These are phyloP conservation scores for Sakesphorus luctuosus DNA, from an alignment of 2,113 vertebrate genomes.

Conservation along the genomic window DNA sequence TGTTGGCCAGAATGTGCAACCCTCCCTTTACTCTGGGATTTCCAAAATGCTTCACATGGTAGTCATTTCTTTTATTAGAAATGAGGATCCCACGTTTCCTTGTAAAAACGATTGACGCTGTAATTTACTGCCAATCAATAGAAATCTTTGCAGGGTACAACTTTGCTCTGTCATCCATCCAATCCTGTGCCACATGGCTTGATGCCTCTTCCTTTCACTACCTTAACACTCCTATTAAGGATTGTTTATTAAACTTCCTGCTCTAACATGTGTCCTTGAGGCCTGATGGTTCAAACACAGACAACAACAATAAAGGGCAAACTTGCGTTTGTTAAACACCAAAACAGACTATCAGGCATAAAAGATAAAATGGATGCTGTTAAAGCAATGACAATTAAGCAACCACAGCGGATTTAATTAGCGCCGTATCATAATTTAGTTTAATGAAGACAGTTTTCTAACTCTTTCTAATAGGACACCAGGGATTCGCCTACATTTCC, in stretches of 20 bases:
- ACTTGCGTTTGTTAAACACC: not conserved
- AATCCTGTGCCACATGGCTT: not conserved
- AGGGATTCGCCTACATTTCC: not conserved
- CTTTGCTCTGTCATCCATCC: not conserved
- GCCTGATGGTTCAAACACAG: not conserved
- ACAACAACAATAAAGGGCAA: not conserved
- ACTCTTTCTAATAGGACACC: not conserved
- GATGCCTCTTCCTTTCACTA: not conserved
- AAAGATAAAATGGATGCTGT: not conserved
- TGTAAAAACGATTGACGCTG: not conserved
- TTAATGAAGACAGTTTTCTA: not conserved
- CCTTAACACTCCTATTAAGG: not conserved
- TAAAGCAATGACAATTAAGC: not conserved
- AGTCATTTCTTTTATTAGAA: not conserved
- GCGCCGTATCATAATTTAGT: not conserved
- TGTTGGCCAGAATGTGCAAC: not conserved
- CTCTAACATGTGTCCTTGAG: not conserved
- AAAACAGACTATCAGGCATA: not conserved
- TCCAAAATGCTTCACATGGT: not conserved
- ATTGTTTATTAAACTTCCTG: not conserved
- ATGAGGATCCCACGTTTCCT: not conserved
- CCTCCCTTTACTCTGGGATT: not conserved
- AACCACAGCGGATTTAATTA: not conserved
- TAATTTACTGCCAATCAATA: not conserved
- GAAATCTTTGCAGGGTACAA: not conserved